Percentiles rank a stretch among this genome's conserved stretches.
Evolutionary conservation across 2,888 invertebrate species (phyloP).

Genomic region (Osmoderma eremita): DNA sequence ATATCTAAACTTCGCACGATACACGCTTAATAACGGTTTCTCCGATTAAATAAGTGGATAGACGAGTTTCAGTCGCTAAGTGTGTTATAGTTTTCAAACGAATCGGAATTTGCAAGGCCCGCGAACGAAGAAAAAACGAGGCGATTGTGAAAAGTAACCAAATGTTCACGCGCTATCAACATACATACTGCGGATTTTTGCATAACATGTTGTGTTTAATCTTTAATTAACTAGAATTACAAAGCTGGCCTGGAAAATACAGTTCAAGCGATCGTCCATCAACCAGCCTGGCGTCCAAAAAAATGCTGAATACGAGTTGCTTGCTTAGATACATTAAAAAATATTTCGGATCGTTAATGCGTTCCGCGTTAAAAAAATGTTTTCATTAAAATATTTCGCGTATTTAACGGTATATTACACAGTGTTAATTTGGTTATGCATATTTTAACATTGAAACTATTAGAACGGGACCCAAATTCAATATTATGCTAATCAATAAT

Average conservation of each 20-base stretch:
- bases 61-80: conserved; percentile 1
- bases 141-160: conserved; percentile 5
- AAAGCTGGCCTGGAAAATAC: too few relatives aligned
- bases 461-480: background rate
- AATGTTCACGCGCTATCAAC: conserved; percentile 5
- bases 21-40: background rate
- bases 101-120: conserved; percentile 1
- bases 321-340: background rate
- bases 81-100: background rate
- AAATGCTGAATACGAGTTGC: background rate
- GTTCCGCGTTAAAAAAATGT: background rate
- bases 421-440: background rate
- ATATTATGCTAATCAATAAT: too few relatives aligned
- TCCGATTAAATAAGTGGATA: conserved; percentile 1
- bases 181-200: conserved; percentile 3
- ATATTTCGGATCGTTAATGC: background rate
- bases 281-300: background rate
- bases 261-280: background rate
- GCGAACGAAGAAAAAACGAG: too few relatives aligned
- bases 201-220: background rate
- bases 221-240: background rate
- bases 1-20: background rate
- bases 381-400: background rate
- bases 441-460: background rate
- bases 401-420: background rate